Evolutionary conservation across 1,140 invertebrate species (phyloP).

Genomic region (Ectropis grisescens): DNA sequence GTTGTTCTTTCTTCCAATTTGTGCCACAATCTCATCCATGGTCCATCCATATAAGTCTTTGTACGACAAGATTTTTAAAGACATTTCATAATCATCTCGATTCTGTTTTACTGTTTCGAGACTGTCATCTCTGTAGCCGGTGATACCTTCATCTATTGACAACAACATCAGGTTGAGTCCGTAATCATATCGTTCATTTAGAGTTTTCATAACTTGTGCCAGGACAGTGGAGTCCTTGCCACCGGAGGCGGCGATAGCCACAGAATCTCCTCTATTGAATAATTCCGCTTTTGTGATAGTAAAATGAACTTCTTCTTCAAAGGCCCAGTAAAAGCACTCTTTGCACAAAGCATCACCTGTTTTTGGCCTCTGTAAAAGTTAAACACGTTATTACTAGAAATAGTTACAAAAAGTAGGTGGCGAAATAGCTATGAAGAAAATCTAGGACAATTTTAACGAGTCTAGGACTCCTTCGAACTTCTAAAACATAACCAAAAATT

Average conservation of each 20-base stretch:
- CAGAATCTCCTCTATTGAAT: conserved; percentile 88
- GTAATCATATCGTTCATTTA: conserved; percentile 95
- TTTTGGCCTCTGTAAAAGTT: conserved; percentile 82
- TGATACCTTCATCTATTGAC: conserved; percentile 99
- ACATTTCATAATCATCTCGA: conserved; percentile 92
- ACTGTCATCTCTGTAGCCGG: conserved; percentile 98
- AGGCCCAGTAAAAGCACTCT: conserved; percentile 94
- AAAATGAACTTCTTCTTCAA: conserved; percentile 97
- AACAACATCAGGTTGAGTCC: conserved; percentile 92
- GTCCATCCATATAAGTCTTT: conserved; percentile 99
- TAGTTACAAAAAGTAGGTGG: conserved; percentile 2
- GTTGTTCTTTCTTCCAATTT: conserved; percentile 97
- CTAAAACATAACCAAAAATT: conserved; percentile 6
- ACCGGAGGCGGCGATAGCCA: conserved; percentile 97
- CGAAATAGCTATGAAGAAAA: not conserved
- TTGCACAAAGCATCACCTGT: conserved; percentile 94
- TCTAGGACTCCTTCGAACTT: conserved; percentile 2
- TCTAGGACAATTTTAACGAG: not conserved
- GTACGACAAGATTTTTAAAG: conserved; percentile 97
- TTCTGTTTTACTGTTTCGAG: conserved; percentile 97
- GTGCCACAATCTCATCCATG: conserved; percentile 97
- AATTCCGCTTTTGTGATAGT: conserved; percentile 90
- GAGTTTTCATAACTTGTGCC: conserved; percentile 89
- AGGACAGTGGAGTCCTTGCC: conserved; percentile 99
- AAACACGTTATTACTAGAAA: conserved; percentile 6